Base-by-base conservation (phyloP, 2,888 invertebrate genomes). In the Saturnia pavonia region DNA sequence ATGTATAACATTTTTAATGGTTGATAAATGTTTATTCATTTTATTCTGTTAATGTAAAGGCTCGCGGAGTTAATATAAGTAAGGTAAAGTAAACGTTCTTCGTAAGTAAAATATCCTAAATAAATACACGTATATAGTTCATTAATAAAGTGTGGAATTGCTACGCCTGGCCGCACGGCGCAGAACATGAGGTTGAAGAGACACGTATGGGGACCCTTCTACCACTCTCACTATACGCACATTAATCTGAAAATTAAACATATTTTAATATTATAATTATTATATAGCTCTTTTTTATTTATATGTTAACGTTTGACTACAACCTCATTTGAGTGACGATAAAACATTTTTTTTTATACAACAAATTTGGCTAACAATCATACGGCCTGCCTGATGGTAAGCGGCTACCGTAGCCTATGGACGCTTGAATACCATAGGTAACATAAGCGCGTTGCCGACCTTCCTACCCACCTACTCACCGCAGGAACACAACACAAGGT, bases 211-310 rank as follows among this genome's bases (percentile, higher is more conserved):
- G 0, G 69, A 69, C 78, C 78, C 96, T 69, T 93, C 93, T 1
- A 90, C 82, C 8, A 92, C 90, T 69, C 97, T 95, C 69, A 97
- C 80, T n/a, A 97, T 94, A 71, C 97, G 95, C 69, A 97, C 92
- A 85, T 97, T 97, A 51, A 95, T 94, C 91, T 94, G 87, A 0
- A 85, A 86, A 22, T 66, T 74, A 67, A 42, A 4, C 6, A 45
- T 11, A 34, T 57, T 66, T 25, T 19, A 60, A 27, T 60, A 25
- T 1, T 57, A 25, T 25, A 22, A 9, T 54, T n/a, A 34, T 34
- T 2, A 34, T 34, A 34, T 34, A 34, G 34, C 34, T 34, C n/a
- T n/a, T n/a, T n/a, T n/a, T n/a, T n/a, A n/a, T n/a, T n/a, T n/a
- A n/a, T n/a, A n/a, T n/a, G n/a, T n/a, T n/a, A n/a, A n/a, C n/a